phyloP scores from a whole-genome alignment of 2,113 vertebrate genomes.

The Etheostoma spectabile region DNA sequence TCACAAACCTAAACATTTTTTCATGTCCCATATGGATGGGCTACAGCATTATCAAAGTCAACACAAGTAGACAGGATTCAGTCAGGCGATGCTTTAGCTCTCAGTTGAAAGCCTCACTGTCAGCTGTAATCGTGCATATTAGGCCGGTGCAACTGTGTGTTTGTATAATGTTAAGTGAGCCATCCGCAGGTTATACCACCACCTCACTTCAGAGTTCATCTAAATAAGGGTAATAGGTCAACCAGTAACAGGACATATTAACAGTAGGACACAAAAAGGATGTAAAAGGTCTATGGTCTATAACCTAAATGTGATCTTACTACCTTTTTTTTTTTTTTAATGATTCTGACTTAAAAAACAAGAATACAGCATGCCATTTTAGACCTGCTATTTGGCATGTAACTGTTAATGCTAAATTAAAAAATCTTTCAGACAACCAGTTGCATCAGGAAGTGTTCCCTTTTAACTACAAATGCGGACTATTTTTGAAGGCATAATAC shows the following conservation, averaged over 20 bases:
- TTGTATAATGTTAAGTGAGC: conserved; percentile 22
- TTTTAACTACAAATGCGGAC: background rate
- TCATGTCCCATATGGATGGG: background rate
- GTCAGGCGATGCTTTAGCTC: background rate
- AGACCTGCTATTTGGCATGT: background rate
- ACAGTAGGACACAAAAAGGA: conserved; percentile 19
- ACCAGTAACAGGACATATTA: conserved; percentile 44
- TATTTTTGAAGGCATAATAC: background rate
- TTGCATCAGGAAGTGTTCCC: background rate
- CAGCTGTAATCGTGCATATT: conserved; percentile 5
- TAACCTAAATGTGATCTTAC: background rate
- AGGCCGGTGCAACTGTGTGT: conserved; percentile 21
- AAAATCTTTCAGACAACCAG: conserved; percentile 21
- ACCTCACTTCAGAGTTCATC: conserved; percentile 14
- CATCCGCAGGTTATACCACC: conserved; percentile 7
- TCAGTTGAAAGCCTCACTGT: background rate
- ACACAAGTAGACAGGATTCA: conserved; percentile 6
- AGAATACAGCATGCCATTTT: background rate
- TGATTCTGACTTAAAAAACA: background rate
- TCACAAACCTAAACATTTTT: background rate
- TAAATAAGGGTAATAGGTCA: conserved; percentile 50
- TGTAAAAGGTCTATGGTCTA: background rate
- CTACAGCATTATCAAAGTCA: background rate
- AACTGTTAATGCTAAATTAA: conserved; percentile 20
- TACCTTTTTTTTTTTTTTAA: background rate